Conservation (phyloP, 2,113 vertebrate species). For the Tricholaema leucomelas region DNA sequence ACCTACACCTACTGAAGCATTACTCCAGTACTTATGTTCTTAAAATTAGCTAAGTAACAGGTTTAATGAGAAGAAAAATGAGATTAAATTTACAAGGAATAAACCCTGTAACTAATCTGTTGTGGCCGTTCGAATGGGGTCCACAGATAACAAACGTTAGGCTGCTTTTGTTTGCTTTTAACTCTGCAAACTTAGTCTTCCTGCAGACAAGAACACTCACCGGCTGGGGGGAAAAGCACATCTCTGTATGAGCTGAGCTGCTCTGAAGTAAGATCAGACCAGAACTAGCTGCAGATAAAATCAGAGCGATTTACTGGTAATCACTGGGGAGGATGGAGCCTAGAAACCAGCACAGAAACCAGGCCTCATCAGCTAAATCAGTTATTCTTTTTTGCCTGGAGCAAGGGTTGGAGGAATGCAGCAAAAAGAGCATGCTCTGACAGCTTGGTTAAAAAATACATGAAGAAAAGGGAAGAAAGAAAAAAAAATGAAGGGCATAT, state of each 20-base stretch:
- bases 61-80: not conserved
- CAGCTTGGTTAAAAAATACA: not conserved
- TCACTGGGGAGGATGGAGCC: not conserved
- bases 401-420: not conserved
- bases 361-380: conserved; percentile 1
- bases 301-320: conserved; percentile 34
- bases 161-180: too few species aligned
- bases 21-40: not conserved
- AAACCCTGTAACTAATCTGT: not conserved
- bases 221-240: not conserved
- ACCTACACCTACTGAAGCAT: not conserved
- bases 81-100: not conserved
- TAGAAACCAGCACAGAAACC: not conserved
- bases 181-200: not conserved
- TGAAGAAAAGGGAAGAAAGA: fast-evolving
- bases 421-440: not conserved
- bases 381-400: not conserved
- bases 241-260: not conserved
- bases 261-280: not conserved
- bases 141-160: not conserved
- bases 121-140: not conserved
- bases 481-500: too few species aligned
- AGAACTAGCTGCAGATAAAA: conserved; percentile 20
- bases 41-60: not conserved
- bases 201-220: not conserved